Evolutionary conservation across 2,888 invertebrate genomes (phyloP), one percentile per base, ranked within the genome.

Genomic region (Drosophila nr. medialis): DNA sequence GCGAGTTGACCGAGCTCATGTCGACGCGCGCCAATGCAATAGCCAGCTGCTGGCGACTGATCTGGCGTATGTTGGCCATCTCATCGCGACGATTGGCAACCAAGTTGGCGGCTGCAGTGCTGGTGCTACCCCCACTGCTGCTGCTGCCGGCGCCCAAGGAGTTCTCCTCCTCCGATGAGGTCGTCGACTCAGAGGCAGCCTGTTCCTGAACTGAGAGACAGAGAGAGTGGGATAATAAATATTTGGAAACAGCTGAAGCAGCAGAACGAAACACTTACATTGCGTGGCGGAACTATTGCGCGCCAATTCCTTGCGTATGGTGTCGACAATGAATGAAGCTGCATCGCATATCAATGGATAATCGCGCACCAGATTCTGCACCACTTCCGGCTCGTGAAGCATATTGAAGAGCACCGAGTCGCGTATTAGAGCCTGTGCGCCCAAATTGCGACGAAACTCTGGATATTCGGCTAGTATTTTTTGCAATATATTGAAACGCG

Each of bases 271-370:
- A 21, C 8, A 56, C 75, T 81, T 77, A 90, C 90, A 84, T 45
- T 89, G 91, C 0, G 91, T 88, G 4, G 86, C 86, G 0, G 90
- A 87, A 55, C 85, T 81, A 65, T 87, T 92, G 4, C 92, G 89
- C 0, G 93, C 91, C 53, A 93, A 64, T 74, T 93, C 92, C 53
- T 92, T 92, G 49, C 92, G 91, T 38, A 92, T 91, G 5, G 92
- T 92, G 59, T 92, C 92, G 4, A 92, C 92, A 64, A 93, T 93
- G 61, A 91, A 93, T 0, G 91, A 83, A 8, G 96, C 95, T 0
- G 96, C 96, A 80, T 95, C 95, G 24, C 95, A 94, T 53, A 96
- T 94, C 21, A 95, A 93, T 6, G 96, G 96, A 92, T 96, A 96
- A 21, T 94, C 93, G 64, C 95, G 94, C 4, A 95, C 94, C 7